These are phyloP conservation scores for Eretmochelys imbricata DNA, from an alignment of 2,113 vertebrate species.

Conservation along the genomic window DNA sequence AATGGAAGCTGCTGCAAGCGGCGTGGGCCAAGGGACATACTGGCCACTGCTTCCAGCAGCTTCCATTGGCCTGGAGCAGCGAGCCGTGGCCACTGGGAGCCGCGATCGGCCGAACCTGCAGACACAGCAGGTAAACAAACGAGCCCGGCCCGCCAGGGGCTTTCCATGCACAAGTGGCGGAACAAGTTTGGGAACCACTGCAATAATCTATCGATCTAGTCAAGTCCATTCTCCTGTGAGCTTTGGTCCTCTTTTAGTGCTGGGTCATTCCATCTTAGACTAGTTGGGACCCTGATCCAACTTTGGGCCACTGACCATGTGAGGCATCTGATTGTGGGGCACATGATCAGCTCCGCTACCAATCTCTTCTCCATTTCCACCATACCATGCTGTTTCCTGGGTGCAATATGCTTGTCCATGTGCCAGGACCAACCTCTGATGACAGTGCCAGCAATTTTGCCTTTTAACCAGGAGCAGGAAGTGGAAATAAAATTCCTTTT, in stretches of 20 bases:
- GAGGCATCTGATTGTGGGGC: not conserved
- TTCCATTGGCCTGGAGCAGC: too few relatives aligned
- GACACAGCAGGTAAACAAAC: too few relatives aligned
- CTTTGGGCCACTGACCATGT: not conserved
- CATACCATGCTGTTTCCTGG: not conserved
- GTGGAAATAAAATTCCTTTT: not conserved
- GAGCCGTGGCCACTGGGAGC: too few relatives aligned
- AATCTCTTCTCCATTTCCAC: not conserved
- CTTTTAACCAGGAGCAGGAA: not conserved
- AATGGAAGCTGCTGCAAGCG: too few relatives aligned
- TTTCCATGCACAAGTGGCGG: too few relatives aligned
- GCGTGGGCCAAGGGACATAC: too few relatives aligned
- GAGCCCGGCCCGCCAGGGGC: too few relatives aligned
- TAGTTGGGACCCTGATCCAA: not conserved
- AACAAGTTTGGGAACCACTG: too few relatives aligned
- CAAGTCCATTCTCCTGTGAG: not conserved
- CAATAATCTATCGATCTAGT: not conserved
- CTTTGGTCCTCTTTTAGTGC: not conserved
- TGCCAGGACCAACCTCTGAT: not conserved
- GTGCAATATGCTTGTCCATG: not conserved
- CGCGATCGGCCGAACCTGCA: too few relatives aligned
- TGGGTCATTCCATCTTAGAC: not conserved
- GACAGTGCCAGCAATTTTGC: fast-evolving
- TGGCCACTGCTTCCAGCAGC: too few relatives aligned
- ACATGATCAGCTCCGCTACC: not conserved